Percentiles rank a stretch among this genome's conserved stretches.
These are phyloP conservation scores for Mamestra configurata DNA, from an alignment of 1,140 invertebrate genomes.

Conservation along the genomic window DNA sequence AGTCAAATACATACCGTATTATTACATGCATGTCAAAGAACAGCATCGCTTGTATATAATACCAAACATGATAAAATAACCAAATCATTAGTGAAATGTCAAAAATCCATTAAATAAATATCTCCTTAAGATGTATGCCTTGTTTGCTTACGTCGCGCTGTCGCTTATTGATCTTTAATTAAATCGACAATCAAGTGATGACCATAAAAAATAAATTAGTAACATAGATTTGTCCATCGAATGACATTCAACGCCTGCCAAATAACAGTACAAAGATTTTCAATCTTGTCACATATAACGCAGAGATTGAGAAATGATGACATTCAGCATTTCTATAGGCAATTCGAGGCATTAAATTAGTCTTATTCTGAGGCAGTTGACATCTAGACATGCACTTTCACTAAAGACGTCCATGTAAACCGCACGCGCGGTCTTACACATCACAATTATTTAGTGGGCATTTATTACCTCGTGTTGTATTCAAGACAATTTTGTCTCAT, in stretches of 20 bases:
- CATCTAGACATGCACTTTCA: conserved; percentile 11
- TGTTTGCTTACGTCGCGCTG: no score
- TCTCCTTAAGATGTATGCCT: no score
- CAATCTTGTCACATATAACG: conserved; percentile 19
- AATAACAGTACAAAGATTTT: conserved; percentile 1
- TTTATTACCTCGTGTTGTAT: conserved; percentile 65
- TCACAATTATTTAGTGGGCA: conserved; percentile 60
- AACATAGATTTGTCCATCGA: conserved; percentile 11
- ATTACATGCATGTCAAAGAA: no score
- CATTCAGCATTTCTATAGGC: conserved; percentile 18
- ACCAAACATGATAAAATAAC: no score
- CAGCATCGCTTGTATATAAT: no score
- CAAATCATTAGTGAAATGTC: no score
- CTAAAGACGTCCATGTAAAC: conserved; percentile 53
- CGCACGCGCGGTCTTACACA: conserved; percentile 29
- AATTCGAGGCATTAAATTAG: conserved; percentile 30
- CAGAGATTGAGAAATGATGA: conserved; percentile 20
- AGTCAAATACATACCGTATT: no score
- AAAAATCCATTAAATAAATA: no score
- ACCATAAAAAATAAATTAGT: background rate
- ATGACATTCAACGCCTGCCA: background rate
- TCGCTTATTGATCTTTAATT: background rate
- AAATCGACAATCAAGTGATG: background rate
- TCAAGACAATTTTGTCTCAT: conserved; percentile 63
- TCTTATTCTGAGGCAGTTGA: background rate